Evolutionary conservation across 2,113 vertebrate genomes (phyloP).

Genomic region (Sinocyclocheilus rhinocerous): DNA sequence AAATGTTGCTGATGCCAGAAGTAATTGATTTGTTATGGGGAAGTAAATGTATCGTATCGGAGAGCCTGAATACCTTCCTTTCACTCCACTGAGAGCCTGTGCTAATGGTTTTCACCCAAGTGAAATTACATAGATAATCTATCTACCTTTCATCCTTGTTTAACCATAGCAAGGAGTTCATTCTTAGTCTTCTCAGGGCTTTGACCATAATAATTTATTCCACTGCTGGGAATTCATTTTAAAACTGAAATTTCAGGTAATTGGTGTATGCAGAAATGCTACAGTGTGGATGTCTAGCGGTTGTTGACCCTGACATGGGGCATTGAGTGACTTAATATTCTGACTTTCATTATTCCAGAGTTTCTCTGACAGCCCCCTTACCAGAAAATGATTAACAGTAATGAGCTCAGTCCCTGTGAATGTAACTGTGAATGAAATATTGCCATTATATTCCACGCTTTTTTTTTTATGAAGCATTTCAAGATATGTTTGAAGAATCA

Average conservation of each 20-base stretch:
- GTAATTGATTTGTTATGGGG: not conserved
- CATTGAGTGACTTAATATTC: slow-evolving; percentile 12
- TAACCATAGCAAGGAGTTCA: not conserved
- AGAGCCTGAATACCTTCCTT: not conserved
- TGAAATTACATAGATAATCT: slow-evolving; percentile 4
- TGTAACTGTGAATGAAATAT: slow-evolving; percentile 16
- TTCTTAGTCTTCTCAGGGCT: not conserved
- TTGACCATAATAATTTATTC: slow-evolving; percentile 3
- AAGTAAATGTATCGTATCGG: not conserved
- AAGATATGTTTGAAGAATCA: slow-evolving; percentile 2
- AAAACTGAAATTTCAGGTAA: not conserved
- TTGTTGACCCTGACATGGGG: slow-evolving; percentile 16
- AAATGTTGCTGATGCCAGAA: not conserved
- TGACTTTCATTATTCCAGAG: slow-evolving; percentile 12
- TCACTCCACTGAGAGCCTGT: not conserved
- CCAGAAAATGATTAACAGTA: slow-evolving; percentile 12
- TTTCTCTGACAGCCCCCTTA: slow-evolving; percentile 14
- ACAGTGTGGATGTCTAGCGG: not conserved
- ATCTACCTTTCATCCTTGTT: slow-evolving; percentile 23
- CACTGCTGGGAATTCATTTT: slow-evolving; percentile 22
- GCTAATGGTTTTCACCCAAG: not conserved
- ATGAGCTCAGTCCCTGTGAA: not conserved
- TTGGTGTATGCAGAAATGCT: not conserved
- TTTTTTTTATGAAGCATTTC: slow-evolving; percentile 15
- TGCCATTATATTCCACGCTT: not conserved